phyloP scores from a whole-genome alignment of 2,888 invertebrate species.

The Stenchaetothrips biformis region DNA sequence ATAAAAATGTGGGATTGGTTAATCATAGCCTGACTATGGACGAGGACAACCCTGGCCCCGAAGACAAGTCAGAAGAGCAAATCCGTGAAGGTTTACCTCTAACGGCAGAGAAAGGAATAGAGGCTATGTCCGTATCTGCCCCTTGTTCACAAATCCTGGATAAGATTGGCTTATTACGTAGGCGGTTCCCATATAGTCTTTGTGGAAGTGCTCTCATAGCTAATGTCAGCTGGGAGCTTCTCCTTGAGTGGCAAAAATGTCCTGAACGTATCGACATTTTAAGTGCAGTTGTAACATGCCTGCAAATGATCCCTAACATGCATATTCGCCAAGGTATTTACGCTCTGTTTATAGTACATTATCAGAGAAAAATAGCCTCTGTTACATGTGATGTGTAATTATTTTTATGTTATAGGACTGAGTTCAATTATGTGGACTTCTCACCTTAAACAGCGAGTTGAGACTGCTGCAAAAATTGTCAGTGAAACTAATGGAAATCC shows the following conservation, averaged over 20 bases:
- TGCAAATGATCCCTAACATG: slow-evolving; percentile 60
- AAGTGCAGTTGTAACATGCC: slow-evolving; percentile 64
- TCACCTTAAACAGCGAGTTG: slow-evolving; percentile 75
- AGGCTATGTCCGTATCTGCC: slow-evolving; percentile 9
- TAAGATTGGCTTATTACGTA: slow-evolving; percentile 59
- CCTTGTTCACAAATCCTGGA: slow-evolving; percentile 46
- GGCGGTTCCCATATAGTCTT: slow-evolving; percentile 82
- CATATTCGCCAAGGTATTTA: slow-evolving; percentile 58
- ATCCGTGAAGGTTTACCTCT: slow-evolving; percentile 2
- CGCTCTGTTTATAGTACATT: slow-evolving; percentile 12
- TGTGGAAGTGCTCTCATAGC: slow-evolving; percentile 71
- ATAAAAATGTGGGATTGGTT: slow-evolving; percentile 6
- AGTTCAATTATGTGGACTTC: slow-evolving; percentile 85
- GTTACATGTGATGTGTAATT: background rate
- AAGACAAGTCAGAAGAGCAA: slow-evolving; percentile 29
- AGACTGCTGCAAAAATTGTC: slow-evolving; percentile 67
- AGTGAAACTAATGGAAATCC: slow-evolving; percentile 80
- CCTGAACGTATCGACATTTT: slow-evolving; percentile 61
- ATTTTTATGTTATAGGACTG: slow-evolving; percentile 54
- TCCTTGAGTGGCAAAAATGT: slow-evolving; percentile 79
- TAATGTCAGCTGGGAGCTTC: slow-evolving; percentile 89
- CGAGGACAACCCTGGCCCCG: slow-evolving; percentile 44
- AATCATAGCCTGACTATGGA: slow-evolving; percentile 28
- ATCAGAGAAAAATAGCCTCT: slow-evolving; percentile 26
- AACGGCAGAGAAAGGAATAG: background rate